Evolutionary conservation across 2,888 invertebrate species (phyloP).

Genomic region (Cynaeus angustus): DNA sequence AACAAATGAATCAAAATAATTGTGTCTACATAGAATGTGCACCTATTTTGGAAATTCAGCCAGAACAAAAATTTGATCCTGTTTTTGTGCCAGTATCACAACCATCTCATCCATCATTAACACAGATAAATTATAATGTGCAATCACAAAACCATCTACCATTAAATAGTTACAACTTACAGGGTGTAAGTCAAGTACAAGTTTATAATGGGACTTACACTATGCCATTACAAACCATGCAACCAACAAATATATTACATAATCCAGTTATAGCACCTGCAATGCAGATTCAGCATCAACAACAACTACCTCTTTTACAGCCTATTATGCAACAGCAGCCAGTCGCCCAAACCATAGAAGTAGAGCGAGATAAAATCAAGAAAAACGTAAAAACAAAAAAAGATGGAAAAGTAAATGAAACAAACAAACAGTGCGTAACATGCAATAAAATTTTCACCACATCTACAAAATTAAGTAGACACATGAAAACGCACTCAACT

Average conservation of each 20-base stretch:
- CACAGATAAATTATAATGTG: conserved; percentile 66
- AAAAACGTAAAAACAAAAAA: conserved; percentile 51
- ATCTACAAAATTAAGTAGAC: conserved; percentile 68
- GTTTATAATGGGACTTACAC: conserved; percentile 66
- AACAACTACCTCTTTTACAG: conserved; percentile 54
- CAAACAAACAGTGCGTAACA: conserved; percentile 66
- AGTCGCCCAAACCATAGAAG: conserved; percentile 24
- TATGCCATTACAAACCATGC: conserved; percentile 66
- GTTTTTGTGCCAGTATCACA: conserved; percentile 56
- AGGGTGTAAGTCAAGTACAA: conserved; percentile 64
- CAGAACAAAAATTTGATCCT: conserved; percentile 61
- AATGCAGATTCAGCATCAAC: conserved; percentile 54
- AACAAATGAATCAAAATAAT: conserved; percentile 57
- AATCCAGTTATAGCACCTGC: conserved; percentile 57
- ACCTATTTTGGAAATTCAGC: conserved; percentile 61
- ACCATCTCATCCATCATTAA: conserved; percentile 58
- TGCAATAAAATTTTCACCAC: conserved; percentile 69
- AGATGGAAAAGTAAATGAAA: conserved; percentile 54
- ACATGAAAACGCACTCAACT: conserved; percentile 70
- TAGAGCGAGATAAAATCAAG: conserved; percentile 50
- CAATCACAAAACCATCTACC: conserved; percentile 64
- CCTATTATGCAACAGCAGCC: conserved; percentile 49
- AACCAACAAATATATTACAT: conserved; percentile 59
- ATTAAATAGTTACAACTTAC: conserved; percentile 63
- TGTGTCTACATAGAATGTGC: conserved; percentile 68